These are phyloP conservation scores for Lipophrys pholis DNA, from an alignment of 2,113 vertebrate genomes.

Conservation along the genomic window DNA sequence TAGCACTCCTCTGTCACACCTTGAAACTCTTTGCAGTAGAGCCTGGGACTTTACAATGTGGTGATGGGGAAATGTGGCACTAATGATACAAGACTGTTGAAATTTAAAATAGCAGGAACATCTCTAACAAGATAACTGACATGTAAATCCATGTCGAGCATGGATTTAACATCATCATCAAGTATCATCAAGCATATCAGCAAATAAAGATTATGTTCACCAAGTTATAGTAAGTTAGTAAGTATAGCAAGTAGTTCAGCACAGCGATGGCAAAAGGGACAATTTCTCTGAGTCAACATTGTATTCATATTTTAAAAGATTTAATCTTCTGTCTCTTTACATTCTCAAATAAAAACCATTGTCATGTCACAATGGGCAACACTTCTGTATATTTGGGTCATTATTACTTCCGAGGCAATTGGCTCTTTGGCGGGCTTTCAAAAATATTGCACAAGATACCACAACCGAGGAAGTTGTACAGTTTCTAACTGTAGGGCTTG, in stretches of 20 bases:
- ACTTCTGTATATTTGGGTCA: conserved; percentile 6
- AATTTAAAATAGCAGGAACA: too few relatives aligned
- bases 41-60: too few relatives aligned
- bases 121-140: too few relatives aligned
- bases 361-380: background rate
- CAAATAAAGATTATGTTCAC: too few relatives aligned
- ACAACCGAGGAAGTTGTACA: conserved; percentile 20
- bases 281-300: conserved; percentile 10
- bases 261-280: background rate
- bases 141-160: too few relatives aligned
- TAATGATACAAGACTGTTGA: too few relatives aligned
- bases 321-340: background rate
- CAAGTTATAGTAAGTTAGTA: conserved; percentile 12
- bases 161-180: too few relatives aligned
- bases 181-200: too few relatives aligned
- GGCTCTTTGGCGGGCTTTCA: conserved; percentile 9
- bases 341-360: background rate
- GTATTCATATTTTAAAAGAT: conserved; percentile 3
- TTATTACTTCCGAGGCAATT: background rate
- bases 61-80: too few relatives aligned
- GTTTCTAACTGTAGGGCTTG: conserved; percentile 25
- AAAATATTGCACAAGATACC: conserved; percentile 5
- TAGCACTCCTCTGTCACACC: too few relatives aligned
- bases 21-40: too few relatives aligned
- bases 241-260: too few relatives aligned